A percentile compares a stretch with the other conserved stretches of the same genome.
Conservation (phyloP, 2,888 invertebrate species). For the Cancer borealis region DNA sequence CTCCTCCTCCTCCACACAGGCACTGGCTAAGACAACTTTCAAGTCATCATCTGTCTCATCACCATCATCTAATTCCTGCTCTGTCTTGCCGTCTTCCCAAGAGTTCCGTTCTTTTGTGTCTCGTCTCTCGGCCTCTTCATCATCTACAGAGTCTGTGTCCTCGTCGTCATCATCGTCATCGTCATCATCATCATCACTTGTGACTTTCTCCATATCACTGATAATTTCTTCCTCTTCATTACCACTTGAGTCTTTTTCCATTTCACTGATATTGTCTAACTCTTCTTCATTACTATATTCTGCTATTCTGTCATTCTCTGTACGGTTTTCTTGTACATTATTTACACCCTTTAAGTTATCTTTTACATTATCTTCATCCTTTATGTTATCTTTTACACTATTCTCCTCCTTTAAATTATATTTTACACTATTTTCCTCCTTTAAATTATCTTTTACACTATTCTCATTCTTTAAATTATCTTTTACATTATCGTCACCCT, state of each 20-base stretch:
- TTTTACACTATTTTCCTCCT: background rate
- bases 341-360: background rate
- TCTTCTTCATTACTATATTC: slow-evolving; percentile 28
- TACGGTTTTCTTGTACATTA: background rate
- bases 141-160: background rate
- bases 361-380: background rate
- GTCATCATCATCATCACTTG: background rate
- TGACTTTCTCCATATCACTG: slow-evolving; percentile 14
- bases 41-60: slow-evolving; percentile 69
- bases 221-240: background rate
- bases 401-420: slow-evolving; percentile 1
- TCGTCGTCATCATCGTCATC: slow-evolving; percentile 49
- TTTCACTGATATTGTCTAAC: background rate
- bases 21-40: slow-evolving; percentile 61
- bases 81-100: background rate
- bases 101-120: background rate
- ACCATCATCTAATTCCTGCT: slow-evolving; percentile 42
- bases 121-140: slow-evolving; percentile 22
- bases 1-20: slow-evolving; percentile 50
- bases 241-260: slow-evolving; percentile 27
- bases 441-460: background rate
- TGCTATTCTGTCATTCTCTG: background rate
- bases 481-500: slow-evolving; percentile 43
- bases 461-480: background rate
- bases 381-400: background rate